A percentile compares a stretch with the other conserved stretches of the same genome.
phyloP scores from a whole-genome alignment of 2,113 vertebrate genomes.

The Colossoma macropomum region DNA sequence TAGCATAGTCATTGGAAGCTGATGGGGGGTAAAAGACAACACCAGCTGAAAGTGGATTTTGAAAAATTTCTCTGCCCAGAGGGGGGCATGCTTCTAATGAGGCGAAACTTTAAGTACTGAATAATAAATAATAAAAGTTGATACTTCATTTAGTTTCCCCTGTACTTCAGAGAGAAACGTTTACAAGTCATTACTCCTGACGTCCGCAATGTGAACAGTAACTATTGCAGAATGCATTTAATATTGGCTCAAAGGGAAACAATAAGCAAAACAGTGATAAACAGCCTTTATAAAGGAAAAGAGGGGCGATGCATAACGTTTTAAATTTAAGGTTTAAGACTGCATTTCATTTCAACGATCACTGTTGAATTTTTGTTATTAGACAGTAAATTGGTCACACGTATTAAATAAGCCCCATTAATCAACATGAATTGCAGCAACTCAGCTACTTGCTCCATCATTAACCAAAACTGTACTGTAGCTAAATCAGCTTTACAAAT shows the following conservation, averaged over 20 bases:
- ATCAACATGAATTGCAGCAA: neutral
- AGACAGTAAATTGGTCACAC: neutral
- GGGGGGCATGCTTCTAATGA: conserved; percentile 96
- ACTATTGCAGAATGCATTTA: conserved; percentile 77
- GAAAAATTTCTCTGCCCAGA: conserved; percentile 86
- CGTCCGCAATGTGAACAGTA: conserved; percentile 92
- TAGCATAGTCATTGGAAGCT: conserved; percentile 82
- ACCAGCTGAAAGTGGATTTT: conserved; percentile 92
- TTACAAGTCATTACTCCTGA: conserved; percentile 96
- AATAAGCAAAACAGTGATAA: conserved; percentile 31
- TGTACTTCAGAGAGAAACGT: conserved; percentile 95
- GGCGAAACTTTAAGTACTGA: conserved; percentile 99
- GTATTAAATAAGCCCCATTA: neutral
- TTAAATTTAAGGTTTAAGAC: neutral
- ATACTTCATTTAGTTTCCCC: conserved; percentile 99
- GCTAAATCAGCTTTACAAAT: neutral
- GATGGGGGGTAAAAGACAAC: conserved; percentile 91
- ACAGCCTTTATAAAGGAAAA: neutral
- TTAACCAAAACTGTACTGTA: too few relatives aligned
- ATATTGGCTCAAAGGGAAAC: conserved; percentile 55
- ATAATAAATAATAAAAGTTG: conserved; percentile 99
- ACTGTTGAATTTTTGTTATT: neutral
- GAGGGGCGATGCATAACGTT: neutral
- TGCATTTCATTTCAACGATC: neutral
- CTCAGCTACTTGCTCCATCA: too few relatives aligned